A percentile compares a stretch with the other conserved stretches of the same genome.
These are phyloP conservation scores for Allolobophora icterica DNA, from an alignment of 2,888 invertebrate genomes.

Conservation along the genomic window DNA sequence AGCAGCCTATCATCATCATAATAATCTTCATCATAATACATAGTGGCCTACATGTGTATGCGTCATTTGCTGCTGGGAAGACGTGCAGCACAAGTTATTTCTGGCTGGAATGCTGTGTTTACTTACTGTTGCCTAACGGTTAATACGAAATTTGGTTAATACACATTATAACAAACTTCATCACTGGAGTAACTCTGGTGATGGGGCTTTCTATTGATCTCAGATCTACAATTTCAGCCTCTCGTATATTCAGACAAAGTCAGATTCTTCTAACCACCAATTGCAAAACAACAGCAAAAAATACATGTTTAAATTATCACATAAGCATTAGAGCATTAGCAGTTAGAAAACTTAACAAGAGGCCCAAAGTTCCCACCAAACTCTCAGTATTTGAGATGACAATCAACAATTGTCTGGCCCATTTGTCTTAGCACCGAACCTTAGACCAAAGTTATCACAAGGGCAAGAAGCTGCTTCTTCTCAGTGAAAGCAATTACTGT, in stretches of 20 bases:
- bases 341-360: not conserved
- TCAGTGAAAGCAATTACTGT: not conserved
- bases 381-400: not conserved
- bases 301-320: not conserved
- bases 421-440: not conserved
- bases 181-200: not conserved
- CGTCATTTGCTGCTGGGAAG: no score
- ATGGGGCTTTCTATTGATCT: not conserved
- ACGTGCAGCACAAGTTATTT: no score
- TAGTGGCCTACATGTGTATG: no score
- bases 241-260: not conserved
- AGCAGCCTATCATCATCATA: no score
- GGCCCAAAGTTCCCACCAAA: not conserved
- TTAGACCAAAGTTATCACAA: not conserved
- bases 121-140: no score
- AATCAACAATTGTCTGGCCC: not conserved
- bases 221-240: not conserved
- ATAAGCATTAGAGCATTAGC: not conserved
- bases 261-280: not conserved
- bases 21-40: no score
- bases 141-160: no score
- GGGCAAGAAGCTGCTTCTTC: not conserved
- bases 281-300: not conserved
- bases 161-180: no score
- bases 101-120: no score